Conservation (phyloP, 1,140 invertebrate genomes). For the Caenorhabditis brenneri region DNA sequence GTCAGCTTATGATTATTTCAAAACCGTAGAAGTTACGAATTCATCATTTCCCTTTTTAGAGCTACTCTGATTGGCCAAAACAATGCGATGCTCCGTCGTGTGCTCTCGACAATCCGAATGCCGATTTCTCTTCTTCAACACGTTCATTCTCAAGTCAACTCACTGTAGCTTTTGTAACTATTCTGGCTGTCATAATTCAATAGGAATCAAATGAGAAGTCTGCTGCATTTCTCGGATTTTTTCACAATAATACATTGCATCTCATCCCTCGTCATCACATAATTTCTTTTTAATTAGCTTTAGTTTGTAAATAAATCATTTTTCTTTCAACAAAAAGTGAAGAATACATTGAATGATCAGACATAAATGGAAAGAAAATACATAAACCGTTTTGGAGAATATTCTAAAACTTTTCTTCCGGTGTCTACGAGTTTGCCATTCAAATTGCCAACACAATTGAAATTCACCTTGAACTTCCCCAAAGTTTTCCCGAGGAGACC, state of each 20-base stretch:
- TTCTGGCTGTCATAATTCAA: not conserved
- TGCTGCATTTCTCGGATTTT: not conserved
- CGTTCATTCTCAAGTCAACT: too few relatives aligned
- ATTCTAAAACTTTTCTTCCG: not conserved
- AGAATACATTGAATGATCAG: too few relatives aligned
- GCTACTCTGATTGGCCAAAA: slow-evolving; percentile 13
- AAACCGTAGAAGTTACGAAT: too few relatives aligned
- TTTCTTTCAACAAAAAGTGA: not conserved
- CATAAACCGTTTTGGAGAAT: too few relatives aligned
- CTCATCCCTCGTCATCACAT: not conserved
- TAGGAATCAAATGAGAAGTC: not conserved
- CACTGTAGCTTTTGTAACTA: too few relatives aligned
- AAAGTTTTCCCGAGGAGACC: not conserved
- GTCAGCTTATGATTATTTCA: too few relatives aligned
- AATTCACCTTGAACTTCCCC: not conserved
- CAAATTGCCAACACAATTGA: not conserved
- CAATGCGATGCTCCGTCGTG: slow-evolving; percentile 23
- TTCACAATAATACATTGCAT: not conserved
- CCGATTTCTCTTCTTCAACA: not conserved
- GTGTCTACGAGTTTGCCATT: not conserved
- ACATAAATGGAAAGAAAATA: too few relatives aligned
- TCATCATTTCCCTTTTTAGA: not conserved
- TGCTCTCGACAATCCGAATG: not conserved
- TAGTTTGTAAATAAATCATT: not conserved
- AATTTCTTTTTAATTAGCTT: not conserved